Evolutionary conservation across 2,888 invertebrate species (phyloP).

Genomic region (Pimpla rufipes): DNA sequence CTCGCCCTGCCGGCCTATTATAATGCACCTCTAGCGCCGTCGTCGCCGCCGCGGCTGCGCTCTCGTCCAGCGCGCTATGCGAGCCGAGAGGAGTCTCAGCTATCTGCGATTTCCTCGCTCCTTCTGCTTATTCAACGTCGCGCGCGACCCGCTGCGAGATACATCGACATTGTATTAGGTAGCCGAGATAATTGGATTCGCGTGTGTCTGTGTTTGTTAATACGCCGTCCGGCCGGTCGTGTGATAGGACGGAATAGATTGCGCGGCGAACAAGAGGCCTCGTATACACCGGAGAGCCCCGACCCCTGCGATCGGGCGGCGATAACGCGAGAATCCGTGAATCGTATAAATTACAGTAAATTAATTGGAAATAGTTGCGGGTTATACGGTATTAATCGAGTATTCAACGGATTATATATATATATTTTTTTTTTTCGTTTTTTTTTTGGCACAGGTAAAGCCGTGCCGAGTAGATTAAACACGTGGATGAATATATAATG

Average conservation of each 20-base stretch:
- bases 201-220: slow-evolving; percentile 17
- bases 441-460: too few species aligned
- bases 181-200: slow-evolving; percentile 65
- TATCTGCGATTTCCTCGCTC: slow-evolving; percentile 56
- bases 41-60: not conserved
- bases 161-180: slow-evolving; percentile 67
- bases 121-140: slow-evolving; percentile 37
- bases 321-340: slow-evolving; percentile 66
- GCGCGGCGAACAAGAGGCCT: slow-evolving; percentile 34
- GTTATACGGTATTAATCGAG: slow-evolving; percentile 51
- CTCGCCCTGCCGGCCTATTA: slow-evolving; percentile 65
- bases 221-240: not conserved
- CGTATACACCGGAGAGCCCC: slow-evolving; percentile 29
- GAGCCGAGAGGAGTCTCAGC: slow-evolving; percentile 2
- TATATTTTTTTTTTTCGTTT: not conserved
- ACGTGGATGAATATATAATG: too few species aligned
- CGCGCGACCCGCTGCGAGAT: slow-evolving; percentile 14
- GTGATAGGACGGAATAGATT: slow-evolving; percentile 54
- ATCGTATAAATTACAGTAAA: slow-evolving; percentile 64
- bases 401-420: slow-evolving; percentile 38
- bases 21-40: slow-evolving; percentile 22
- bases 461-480: too few species aligned
- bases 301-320: slow-evolving; percentile 44
- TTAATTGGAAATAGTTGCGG: slow-evolving; percentile 52
- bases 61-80: not conserved